Percentiles rank a stretch among this genome's conserved stretches.
Conservation (phyloP, 2,797 vertebrate species). For the Pangasius sanitwongsei region DNA sequence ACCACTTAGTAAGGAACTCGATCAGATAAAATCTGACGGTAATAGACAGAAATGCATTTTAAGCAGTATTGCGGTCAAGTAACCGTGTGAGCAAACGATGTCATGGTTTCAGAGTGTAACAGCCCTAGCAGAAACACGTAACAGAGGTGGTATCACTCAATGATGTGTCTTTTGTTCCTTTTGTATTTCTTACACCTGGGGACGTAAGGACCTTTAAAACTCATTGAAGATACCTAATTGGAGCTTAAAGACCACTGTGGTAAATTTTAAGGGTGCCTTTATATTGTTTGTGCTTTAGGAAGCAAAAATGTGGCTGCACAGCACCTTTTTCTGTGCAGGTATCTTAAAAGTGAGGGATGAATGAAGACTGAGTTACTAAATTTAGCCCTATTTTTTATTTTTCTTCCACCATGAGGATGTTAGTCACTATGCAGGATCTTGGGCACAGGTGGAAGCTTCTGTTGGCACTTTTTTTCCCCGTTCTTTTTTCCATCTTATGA, state of each 20-base stretch:
- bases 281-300: not conserved
- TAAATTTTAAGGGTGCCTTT: not conserved
- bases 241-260: not conserved
- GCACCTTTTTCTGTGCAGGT: slow-evolving; percentile 1
- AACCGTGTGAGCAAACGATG: not conserved
- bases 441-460: slow-evolving; percentile 16
- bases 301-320: slow-evolving; percentile 7
- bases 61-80: not conserved
- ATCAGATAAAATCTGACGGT: not conserved
- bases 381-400: not conserved
- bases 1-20: not conserved
- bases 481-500: not conserved
- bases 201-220: not conserved
- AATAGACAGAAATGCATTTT: not conserved
- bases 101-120: not conserved
- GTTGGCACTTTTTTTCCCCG: not conserved
- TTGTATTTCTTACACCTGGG: not conserved
- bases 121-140: not conserved
- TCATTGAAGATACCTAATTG: not conserved
- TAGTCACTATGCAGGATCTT: slow-evolving; percentile 27
- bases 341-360: slow-evolving; percentile 25
- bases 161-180: not conserved
- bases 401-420: slow-evolving; percentile 14
- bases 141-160: not conserved
- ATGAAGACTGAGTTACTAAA: slow-evolving; percentile 25